phyloP scores from a whole-genome alignment of 2,888 invertebrate genomes.

The Encarsia formosa region DNA sequence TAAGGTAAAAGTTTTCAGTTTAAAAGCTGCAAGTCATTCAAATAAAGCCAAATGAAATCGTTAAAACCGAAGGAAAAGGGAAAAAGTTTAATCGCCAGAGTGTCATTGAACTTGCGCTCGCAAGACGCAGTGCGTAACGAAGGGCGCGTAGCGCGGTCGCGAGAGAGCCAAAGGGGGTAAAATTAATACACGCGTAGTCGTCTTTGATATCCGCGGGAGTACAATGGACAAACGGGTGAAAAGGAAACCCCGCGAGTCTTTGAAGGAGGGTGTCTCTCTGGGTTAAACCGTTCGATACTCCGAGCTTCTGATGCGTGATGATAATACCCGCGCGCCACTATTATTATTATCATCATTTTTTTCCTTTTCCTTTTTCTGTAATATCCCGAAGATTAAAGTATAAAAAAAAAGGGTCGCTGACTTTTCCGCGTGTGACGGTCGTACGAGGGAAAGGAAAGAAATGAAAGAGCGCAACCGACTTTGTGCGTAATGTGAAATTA shows the following conservation, averaged over 20 bases:
- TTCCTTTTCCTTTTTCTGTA: too few relatives aligned
- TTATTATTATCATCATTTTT: too few relatives aligned
- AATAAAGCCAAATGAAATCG: too few relatives aligned
- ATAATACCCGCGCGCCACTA: background rate
- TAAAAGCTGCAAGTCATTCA: too few relatives aligned
- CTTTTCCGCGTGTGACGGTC: too few relatives aligned
- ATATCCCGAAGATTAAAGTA: slow-evolving; percentile 22
- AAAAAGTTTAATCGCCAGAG: too few relatives aligned
- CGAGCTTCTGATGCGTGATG: background rate
- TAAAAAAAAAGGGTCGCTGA: slow-evolving; percentile 13
- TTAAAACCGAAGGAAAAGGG: too few relatives aligned
- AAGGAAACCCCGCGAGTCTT: slow-evolving; percentile 29
- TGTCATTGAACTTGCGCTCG: slow-evolving; percentile 10
- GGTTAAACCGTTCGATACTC: slow-evolving; percentile 23
- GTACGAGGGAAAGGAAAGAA: too few relatives aligned
- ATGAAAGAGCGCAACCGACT: too few relatives aligned
- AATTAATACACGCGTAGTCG: slow-evolving; percentile 22
- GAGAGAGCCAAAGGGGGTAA: background rate
- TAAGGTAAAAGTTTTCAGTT: too few relatives aligned
- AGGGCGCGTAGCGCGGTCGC: slow-evolving; percentile 7
- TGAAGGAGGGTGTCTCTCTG: slow-evolving; percentile 22
- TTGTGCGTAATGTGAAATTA: too few relatives aligned
- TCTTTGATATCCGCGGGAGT: slow-evolving; percentile 32
- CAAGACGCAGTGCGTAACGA: background rate
- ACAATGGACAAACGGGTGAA: slow-evolving; percentile 28